A percentile compares a stretch with the other conserved stretches of the same genome.
Evolutionary conservation across 2,797 vertebrate species (phyloP).

Genomic region (Sebastes vulpes): DNA sequence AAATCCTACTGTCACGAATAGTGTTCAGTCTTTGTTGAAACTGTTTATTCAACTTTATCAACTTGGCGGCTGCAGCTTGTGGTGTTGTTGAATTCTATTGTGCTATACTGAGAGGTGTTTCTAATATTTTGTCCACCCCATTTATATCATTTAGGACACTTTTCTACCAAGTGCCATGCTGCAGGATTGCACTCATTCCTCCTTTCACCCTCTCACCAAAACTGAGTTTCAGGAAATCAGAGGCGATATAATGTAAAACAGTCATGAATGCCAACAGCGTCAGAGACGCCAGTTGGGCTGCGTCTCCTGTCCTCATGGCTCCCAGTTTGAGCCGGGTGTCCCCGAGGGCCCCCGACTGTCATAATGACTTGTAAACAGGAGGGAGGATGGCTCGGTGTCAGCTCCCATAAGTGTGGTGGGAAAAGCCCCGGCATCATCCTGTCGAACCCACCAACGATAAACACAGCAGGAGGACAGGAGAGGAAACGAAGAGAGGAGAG

Average conservation of each 20-base stretch:
- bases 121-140: background rate
- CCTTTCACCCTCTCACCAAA: background rate
- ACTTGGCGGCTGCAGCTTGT: background rate
- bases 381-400: constrained; percentile 42
- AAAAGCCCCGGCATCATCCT: constrained; percentile 66
- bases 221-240: background rate
- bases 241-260: background rate
- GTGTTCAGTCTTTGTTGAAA: background rate
- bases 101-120: background rate
- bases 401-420: constrained; percentile 73
- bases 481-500: background rate
- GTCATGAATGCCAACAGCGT: background rate
- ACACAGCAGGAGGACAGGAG: constrained; percentile 28
- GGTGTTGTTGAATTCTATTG: background rate
- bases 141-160: background rate
- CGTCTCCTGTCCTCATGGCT: constrained; percentile 11
- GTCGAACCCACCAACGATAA: constrained; percentile 56
- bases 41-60: background rate
- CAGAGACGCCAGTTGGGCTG: constrained; percentile 2
- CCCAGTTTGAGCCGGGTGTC: constrained; percentile 37
- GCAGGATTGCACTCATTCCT: background rate
- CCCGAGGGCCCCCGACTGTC: constrained; percentile 37
- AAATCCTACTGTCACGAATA: background rate
- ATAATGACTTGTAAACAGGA: constrained; percentile 67
- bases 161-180: background rate